Evolutionary conservation across 1,140 invertebrate species (phyloP).

Genomic region (Drosophila littoralis): DNA sequence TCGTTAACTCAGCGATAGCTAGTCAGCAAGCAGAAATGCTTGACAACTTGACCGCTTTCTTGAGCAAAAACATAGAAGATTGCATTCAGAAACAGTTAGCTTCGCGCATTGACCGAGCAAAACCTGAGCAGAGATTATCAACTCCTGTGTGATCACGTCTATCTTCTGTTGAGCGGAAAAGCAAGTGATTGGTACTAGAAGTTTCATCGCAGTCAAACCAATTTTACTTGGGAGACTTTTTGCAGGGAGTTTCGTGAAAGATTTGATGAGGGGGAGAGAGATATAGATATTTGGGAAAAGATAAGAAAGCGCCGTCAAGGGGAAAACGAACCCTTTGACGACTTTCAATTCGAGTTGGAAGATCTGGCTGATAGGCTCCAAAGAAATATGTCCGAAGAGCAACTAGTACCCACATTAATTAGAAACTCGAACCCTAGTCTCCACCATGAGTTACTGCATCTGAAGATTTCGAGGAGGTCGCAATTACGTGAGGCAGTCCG

Average conservation of each 20-base stretch:
- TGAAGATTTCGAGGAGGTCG: background rate
- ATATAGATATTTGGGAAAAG: background rate
- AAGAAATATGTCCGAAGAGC: background rate
- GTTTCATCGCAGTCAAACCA: background rate
- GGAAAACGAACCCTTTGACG: slow-evolving; percentile 8
- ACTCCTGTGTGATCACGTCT: background rate
- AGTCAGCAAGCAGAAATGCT: no score
- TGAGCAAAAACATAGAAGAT: no score
- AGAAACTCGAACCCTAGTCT: background rate
- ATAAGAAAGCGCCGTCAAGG: slow-evolving; percentile 4
- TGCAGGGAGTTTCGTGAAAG: background rate
- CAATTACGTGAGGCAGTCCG: background rate
- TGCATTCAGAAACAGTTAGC: no score
- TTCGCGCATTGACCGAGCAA: background rate
- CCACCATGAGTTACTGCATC: slow-evolving; percentile 2
- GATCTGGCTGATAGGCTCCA: background rate
- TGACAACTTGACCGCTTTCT: no score
- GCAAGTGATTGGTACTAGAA: slow-evolving; percentile 5
- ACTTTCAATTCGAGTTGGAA: background rate
- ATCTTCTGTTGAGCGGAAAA: background rate
- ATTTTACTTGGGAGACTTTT: background rate
- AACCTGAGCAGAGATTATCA: background rate
- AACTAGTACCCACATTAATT: background rate
- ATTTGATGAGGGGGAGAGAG: background rate
- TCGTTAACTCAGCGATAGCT: no score